Evolutionary conservation across 2,113 vertebrate species (phyloP).

Genomic region (Ophthalmolycus amberensis): DNA sequence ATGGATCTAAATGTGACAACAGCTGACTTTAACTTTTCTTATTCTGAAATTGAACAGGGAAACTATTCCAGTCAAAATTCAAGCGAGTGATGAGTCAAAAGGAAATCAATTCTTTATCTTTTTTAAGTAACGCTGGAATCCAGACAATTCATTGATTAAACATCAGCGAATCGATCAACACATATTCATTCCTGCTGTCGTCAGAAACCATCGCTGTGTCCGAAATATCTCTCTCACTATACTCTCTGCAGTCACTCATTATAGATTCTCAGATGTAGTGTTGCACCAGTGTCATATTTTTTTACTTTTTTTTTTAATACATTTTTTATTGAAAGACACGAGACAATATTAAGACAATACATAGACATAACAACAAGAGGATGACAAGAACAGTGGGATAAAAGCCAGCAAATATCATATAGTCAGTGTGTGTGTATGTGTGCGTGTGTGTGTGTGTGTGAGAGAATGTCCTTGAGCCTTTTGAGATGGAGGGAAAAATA

Average conservation of each 20-base stretch:
- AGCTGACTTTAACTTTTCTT: neutral
- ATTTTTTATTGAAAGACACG: too few relatives aligned
- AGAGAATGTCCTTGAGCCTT: too few relatives aligned
- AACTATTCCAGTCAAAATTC: neutral
- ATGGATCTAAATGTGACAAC: neutral
- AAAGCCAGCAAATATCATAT: too few relatives aligned
- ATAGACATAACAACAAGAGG: too few relatives aligned
- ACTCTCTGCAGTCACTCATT: neutral
- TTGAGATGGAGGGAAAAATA: too few relatives aligned
- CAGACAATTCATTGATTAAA: neutral
- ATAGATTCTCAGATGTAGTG: neutral
- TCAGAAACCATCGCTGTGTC: neutral
- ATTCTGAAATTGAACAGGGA: neutral
- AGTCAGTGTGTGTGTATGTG: too few relatives aligned
- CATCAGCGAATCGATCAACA: neutral
- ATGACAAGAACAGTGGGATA: too few relatives aligned
- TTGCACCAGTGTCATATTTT: too few relatives aligned
- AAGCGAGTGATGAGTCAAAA: neutral
- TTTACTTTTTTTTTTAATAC: too few relatives aligned
- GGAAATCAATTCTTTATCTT: neutral
- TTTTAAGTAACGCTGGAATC: neutral
- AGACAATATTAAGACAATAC: too few relatives aligned
- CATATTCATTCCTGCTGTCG: neutral
- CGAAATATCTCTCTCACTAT: neutral
- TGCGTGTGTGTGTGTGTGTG: too few relatives aligned